Base-by-base conservation (phyloP, 2,888 invertebrate species). In the Hydroisotoma schaefferi region DNA sequence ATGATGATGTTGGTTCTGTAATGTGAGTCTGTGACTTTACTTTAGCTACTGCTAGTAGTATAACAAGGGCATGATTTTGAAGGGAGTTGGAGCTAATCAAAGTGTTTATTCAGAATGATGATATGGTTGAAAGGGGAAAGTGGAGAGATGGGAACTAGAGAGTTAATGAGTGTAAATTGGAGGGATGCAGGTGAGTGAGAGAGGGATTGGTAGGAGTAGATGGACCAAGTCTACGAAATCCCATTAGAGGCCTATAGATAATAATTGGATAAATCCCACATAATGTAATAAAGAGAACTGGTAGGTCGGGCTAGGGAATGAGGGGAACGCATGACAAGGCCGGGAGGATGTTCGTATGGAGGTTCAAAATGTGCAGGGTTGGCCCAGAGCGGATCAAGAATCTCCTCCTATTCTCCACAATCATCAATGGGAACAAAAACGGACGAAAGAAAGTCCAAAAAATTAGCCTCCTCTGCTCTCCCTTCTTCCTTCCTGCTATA, bases 361-460 rank as follows among this genome's bases (percentile, higher is more conserved):
- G 59, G 65, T 62, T 59, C 67, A 56, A 61, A 61, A 61, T 68
- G 64, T 68, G 67, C 61, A 60, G 71, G 72, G 72, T 72, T 72
- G 72, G 72, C 68, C 65, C 61, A 62, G 67, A 69, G 67, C 64
- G 63, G 63, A 69, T 68, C 68, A 63, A 62, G 67, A 72, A 69
- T 72, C 72, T 72, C 72, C 72, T 70, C 72, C 72, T 69, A 72
- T 72, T 69, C 70, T 57, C 58, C 69, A 67, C 69, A 68, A 67
- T 68, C 67, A 69, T 69, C 72, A 70, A 72, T 71, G 72, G 70
- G 70, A 70, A 72, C 68, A 70, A 72, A 70, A 70, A 71, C 63
- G 57, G 63, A 63, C 56, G 63, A 64, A 65, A 68, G 65, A 67
- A 67, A 68, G 63, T 60, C 48, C 59, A 61, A 65, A 65, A 67